Evolutionary conservation across 64 coral and sea anemone species (phyloP).

Genomic region (Montipora efflorescens): DNA sequence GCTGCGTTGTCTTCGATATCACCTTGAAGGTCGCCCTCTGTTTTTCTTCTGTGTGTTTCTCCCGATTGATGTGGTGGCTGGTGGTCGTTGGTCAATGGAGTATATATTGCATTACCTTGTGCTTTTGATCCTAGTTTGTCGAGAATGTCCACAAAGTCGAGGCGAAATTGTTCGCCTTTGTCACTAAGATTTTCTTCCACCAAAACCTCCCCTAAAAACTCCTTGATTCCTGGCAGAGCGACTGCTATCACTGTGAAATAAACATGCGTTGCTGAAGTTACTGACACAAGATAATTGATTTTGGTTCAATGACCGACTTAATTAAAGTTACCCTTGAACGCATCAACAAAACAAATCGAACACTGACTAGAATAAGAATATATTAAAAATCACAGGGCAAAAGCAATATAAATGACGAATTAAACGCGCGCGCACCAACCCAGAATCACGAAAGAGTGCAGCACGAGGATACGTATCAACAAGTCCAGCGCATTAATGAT

Average conservation of each 20-base stretch:
- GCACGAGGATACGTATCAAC: slow-evolving; percentile 42
- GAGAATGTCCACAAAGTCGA: slow-evolving; percentile 61
- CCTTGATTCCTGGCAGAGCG: slow-evolving; percentile 72
- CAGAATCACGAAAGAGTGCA: neutral
- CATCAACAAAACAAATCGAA: neutral
- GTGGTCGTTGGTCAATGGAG: neutral
- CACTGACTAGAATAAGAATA: neutral
- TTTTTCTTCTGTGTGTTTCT: neutral
- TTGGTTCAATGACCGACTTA: neutral
- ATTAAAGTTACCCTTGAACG: slow-evolving; percentile 45
- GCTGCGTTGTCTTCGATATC: neutral
- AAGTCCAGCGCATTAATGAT: neutral
- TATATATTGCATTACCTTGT: neutral
- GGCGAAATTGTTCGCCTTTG: slow-evolving; percentile 71
- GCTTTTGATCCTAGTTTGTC: neutral
- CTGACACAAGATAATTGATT: slow-evolving; percentile 10
- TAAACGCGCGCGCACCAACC: neutral
- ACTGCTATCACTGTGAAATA: slow-evolving; percentile 74
- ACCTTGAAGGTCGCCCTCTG: slow-evolving; percentile 37
- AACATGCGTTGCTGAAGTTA: slow-evolving; percentile 25
- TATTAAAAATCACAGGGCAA: neutral
- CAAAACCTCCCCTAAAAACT: slow-evolving; percentile 69
- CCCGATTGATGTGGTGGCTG: slow-evolving; percentile 10
- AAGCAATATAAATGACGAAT: neutral
- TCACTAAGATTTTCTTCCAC: slow-evolving; percentile 63